Base-by-base conservation (phyloP, 2,888 invertebrate species). In the Empis stercorea region DNA sequence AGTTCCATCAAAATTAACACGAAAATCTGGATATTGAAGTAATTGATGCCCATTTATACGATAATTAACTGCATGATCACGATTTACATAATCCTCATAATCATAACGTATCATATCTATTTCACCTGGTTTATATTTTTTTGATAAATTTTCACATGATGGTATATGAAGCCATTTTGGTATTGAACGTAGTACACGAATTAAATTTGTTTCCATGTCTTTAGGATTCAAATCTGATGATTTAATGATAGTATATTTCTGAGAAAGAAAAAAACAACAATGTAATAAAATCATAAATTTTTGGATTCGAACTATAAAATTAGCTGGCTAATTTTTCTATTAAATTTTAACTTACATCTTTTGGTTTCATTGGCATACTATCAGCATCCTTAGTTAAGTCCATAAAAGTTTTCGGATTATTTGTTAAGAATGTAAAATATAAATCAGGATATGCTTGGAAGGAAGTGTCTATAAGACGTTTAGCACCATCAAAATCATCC, bases 11-110 rank as follows among this genome's bases (percentile, higher is more conserved):
- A 81, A 70, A 73, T 74, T 45, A 38, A 59, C 20, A 14, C 46
- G 44, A 11, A 56, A 45, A 10, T 55, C 48, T 6, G 48, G 34
- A 13, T 68, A 65, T 30, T 65, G 61, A 41, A 59, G 59, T 53
- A 75, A 57, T 54, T 72, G 68, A 53, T 63, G 71, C 0, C 73
- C 71, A 57, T 73, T 76, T 48, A 79, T 71, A 36, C 72, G 68
- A 53, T 77, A 76, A 1, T 65, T 65, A 38, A 73, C 71, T 48
- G 73, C 70, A 48, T 75, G 61, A 20, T 69, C 65, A 1, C 78
- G 76, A 42, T 75, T 65, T 11, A 78, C 68, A 51, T 76, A 80
- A 59, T 80, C 79, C 62, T 81, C 80, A 46, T 73, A 73, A 49
- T 71, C 58, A 55, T 74, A 71, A 27, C 59, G 45, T 11, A 30